phyloP scores from a whole-genome alignment of 2,113 vertebrate species.

The Halcyon senegalensis region DNA sequence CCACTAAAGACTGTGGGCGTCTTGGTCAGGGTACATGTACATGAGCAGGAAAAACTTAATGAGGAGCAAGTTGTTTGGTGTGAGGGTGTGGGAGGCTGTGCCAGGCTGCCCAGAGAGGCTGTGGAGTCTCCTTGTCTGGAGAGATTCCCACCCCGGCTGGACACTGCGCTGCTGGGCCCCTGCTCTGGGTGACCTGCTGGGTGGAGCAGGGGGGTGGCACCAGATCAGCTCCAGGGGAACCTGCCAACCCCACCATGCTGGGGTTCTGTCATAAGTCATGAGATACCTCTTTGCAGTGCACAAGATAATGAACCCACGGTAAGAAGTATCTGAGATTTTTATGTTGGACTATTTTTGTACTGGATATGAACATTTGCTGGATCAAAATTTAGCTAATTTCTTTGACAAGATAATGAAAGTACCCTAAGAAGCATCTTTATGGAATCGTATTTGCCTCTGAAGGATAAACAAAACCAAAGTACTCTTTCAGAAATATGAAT shows the following conservation, averaged over 20 bases:
- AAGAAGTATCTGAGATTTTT: neutral
- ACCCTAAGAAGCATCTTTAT: neutral
- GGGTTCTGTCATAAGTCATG: neutral
- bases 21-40: neutral
- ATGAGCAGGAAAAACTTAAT: too few species aligned
- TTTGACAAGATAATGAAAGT: neutral
- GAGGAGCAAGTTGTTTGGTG: too few species aligned
- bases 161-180: too few species aligned
- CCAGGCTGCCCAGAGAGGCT: too few species aligned
- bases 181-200: too few species aligned
- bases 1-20: neutral
- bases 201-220: too few species aligned
- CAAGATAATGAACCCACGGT: accelerated
- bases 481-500: neutral
- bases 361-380: neutral
- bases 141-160: too few species aligned
- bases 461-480: neutral
- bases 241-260: too few species aligned
- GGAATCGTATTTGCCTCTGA: neutral
- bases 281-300: neutral
- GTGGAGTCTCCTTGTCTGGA: too few species aligned
- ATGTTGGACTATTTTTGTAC: neutral
- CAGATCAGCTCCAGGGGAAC: too few species aligned
- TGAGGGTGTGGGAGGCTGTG: too few species aligned
- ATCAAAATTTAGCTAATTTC: neutral